Evolutionary conservation across 30 jellyfish, hydroid and myxozoan genomes (phyloP).

Genomic region (Aurelia sp.): DNA sequence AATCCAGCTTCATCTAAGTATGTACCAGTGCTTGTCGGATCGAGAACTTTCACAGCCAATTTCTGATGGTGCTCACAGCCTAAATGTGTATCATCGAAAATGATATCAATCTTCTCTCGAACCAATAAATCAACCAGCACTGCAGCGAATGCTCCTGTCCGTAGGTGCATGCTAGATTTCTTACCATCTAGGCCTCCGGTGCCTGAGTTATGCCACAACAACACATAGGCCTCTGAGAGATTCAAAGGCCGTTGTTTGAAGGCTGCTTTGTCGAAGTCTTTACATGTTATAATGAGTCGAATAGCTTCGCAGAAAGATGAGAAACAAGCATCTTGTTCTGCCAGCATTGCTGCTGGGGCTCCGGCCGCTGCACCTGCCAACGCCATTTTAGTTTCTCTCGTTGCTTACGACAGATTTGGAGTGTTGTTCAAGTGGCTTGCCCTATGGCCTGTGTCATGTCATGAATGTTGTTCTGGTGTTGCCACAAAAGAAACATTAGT

Average conservation of each 20-base stretch:
- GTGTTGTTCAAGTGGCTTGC: too few relatives aligned
- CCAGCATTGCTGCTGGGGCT: constrained; percentile 74
- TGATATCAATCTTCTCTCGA: constrained; percentile 69
- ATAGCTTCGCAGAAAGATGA: constrained; percentile 76
- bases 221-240: constrained; percentile 79
- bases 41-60: constrained; percentile 49
- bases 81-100: constrained; percentile 34
- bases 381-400: constrained; percentile 12
- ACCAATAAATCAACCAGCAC: constrained; percentile 82
- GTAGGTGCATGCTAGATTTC: constrained; percentile 75
- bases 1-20: constrained; percentile 79
- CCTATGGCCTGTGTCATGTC: too few relatives aligned
- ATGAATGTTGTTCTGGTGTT: too few relatives aligned
- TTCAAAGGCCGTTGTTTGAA: constrained; percentile 58
- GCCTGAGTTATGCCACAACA: constrained; percentile 80
- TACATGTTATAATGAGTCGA: constrained; percentile 66
- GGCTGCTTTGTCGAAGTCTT: constrained; percentile 61
- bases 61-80: constrained; percentile 70
- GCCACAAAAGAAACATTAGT: too few relatives aligned
- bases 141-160: constrained; percentile 93
- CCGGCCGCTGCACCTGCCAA: constrained; percentile 74
- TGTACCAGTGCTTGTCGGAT: constrained; percentile 64
- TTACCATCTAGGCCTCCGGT: constrained; percentile 80
- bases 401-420: too few relatives aligned
- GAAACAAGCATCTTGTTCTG: constrained; percentile 80